Percentiles rank a stretch among this genome's conserved stretches.
Evolutionary conservation across 2,797 vertebrate species (phyloP).

Genomic region (Jordanella pulchra): DNA sequence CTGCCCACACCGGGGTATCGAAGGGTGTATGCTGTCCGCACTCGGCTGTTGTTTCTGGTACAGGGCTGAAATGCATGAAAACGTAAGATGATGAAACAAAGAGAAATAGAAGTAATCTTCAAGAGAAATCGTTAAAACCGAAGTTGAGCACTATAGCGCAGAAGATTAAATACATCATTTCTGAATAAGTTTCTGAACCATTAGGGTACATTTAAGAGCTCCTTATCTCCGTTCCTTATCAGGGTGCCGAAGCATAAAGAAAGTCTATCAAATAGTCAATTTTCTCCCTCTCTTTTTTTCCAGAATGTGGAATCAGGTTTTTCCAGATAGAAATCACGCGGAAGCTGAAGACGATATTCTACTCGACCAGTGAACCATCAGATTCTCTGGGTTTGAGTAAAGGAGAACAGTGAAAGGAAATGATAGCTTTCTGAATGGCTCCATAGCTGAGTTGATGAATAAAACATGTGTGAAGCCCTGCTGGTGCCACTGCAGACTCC

Average conservation of each 20-base stretch:
- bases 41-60: slow-evolving; percentile 82
- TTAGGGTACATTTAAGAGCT: slow-evolving; percentile 4
- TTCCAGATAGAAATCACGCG: slow-evolving; percentile 23
- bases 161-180: background rate
- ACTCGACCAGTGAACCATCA: slow-evolving; percentile 32
- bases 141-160: background rate
- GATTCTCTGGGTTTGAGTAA: slow-evolving; percentile 37
- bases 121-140: background rate
- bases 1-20: slow-evolving; percentile 86
- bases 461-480: slow-evolving; percentile 61
- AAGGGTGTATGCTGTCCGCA: slow-evolving; percentile 83
- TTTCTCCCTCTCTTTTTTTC: slow-evolving; percentile 12
- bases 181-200: slow-evolving; percentile 19
- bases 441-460: slow-evolving; percentile 60
- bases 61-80: slow-evolving; percentile 83
- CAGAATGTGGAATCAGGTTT: slow-evolving; percentile 24
- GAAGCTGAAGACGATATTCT: slow-evolving; percentile 28
- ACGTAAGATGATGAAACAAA: background rate
- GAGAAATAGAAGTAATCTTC: background rate
- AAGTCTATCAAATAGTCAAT: background rate
- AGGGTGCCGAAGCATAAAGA: slow-evolving; percentile 1
- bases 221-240: background rate
- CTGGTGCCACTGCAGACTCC: slow-evolving; percentile 54
- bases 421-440: slow-evolving; percentile 60
- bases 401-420: slow-evolving; percentile 40